These are phyloP conservation scores for Eurytemora carolleeae DNA, from an alignment of 1,140 invertebrate species.

Conservation along the genomic window DNA sequence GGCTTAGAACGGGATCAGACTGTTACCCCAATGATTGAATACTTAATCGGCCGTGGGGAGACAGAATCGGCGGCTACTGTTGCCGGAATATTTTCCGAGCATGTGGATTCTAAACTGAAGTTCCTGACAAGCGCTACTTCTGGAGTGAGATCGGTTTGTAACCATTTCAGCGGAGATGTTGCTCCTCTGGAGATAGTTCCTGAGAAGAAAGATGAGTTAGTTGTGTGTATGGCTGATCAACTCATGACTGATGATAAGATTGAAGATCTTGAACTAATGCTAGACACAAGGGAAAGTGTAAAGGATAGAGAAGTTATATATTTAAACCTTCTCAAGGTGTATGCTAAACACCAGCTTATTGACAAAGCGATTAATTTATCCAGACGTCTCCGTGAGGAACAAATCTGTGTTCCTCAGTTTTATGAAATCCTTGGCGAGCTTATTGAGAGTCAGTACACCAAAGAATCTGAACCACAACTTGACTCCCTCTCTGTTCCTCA, in stretches of 20 bases:
- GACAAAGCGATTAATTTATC: slow-evolving; percentile 2
- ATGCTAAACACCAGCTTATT: neutral
- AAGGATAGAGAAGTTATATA: slow-evolving; percentile 4
- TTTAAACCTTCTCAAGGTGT: neutral
- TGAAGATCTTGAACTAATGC: slow-evolving; percentile 6
- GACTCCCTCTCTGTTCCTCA: neutral
- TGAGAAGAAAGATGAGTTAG: neutral
- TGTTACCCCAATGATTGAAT: neutral
- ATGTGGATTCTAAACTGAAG: neutral
- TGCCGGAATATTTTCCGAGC: neutral
- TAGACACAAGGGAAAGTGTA: neutral
- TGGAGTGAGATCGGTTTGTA: neutral
- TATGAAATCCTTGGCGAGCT: neutral
- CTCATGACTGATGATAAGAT: neutral
- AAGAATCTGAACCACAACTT: neutral
- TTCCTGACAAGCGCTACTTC: neutral
- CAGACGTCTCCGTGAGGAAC: neutral
- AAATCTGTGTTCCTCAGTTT: neutral
- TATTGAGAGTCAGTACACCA: neutral
- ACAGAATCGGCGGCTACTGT: neutral
- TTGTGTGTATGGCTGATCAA: neutral
- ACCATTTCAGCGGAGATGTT: no score
- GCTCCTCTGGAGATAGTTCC: neutral
- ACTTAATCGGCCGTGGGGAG: neutral
- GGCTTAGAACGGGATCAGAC: neutral